Base-by-base conservation (phyloP, 2,888 invertebrate genomes). In the Branchipolynoe longqiensis region DNA sequence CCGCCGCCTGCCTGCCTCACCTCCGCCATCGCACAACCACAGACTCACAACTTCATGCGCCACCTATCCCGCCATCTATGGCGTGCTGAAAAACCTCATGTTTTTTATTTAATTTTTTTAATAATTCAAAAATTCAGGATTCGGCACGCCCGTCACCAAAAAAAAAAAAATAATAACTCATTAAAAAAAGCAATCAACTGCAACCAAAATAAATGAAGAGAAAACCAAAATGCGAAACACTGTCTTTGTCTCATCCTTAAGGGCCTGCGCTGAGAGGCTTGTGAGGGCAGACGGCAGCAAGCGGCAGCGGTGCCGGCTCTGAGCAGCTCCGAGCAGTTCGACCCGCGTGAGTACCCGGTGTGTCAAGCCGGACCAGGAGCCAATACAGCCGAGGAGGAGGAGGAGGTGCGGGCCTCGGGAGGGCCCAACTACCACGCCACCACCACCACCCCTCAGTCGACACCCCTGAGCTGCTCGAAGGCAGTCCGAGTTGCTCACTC, bases 221-320 rank as follows among this genome's bases (percentile, higher is more conserved):
- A 69, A 48, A 41, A n/a, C 59, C 22, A 48, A 28, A 48, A 64
- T 64, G 33, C 38, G 28, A n/a, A n/a, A 58, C 69, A 48, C 33
- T 83, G 83, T 83, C 41, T 83, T 69, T 83, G 64, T 83, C 83
- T 83, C 83, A 83, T 83, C 64, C 69, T 83, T 83, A 31, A 83
- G 48, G 83, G 83, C 36, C 38, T 38, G 38, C 14, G 22, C 40
- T 22, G 59, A 38, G 36, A 82, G 82, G 83, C 62, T 41, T 48
- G 33, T 33, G 82, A 31, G 69, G 83, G 69, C 83, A 64, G 62
- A 38, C 83, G 40, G 59, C 38, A n/a, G 62, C n/a, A 28, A 18
- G 48, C 31, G 56, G n/a, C 28, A 64, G 59, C 48, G 83, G 83
- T 22, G 48, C 25, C 59, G 62, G 38, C 62, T 62, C 62, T 62